Conservation (phyloP, 2,888 invertebrate species). For the Cantharis rufa region DNA sequence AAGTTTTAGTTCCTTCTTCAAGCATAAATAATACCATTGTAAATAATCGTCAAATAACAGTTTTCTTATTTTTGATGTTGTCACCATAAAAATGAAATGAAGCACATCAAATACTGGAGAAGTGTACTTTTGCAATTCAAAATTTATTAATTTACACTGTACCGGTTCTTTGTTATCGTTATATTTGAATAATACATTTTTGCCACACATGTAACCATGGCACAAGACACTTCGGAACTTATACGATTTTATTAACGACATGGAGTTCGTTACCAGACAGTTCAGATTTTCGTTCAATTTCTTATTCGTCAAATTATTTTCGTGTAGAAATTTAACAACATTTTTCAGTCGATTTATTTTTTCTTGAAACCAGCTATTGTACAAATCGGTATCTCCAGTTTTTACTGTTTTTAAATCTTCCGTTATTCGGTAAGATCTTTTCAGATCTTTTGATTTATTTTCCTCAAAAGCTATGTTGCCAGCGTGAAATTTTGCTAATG, state of each 20-base stretch:
- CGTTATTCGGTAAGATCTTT: constrained; percentile 10
- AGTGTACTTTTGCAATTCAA: constrained; percentile 19
- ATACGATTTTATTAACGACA: not conserved
- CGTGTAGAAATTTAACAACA: not conserved
- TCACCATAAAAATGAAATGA: not conserved
- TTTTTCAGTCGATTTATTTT: not conserved
- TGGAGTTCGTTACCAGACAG: not conserved
- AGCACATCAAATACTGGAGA: constrained; percentile 17
- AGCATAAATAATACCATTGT: constrained; percentile 1
- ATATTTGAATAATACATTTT: not conserved
- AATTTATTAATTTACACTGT: constrained; percentile 20
- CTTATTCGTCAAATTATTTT: not conserved
- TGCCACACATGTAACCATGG: not conserved
- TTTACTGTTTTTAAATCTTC: not conserved
- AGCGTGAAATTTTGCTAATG: constrained; percentile 50
- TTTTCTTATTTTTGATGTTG: not conserved
- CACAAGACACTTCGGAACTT: not conserved
- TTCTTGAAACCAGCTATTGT: not conserved
- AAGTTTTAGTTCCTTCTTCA: not conserved
- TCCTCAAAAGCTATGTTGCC: constrained; percentile 51
- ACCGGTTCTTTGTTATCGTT: not conserved
- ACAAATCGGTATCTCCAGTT: not conserved
- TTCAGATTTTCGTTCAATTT: not conserved
- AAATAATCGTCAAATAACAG: constrained; percentile 8
- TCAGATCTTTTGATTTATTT: constrained; percentile 41